These are phyloP conservation scores for Lochmaea capreae DNA, from an alignment of 2,888 invertebrate genomes.

Conservation along the genomic window DNA sequence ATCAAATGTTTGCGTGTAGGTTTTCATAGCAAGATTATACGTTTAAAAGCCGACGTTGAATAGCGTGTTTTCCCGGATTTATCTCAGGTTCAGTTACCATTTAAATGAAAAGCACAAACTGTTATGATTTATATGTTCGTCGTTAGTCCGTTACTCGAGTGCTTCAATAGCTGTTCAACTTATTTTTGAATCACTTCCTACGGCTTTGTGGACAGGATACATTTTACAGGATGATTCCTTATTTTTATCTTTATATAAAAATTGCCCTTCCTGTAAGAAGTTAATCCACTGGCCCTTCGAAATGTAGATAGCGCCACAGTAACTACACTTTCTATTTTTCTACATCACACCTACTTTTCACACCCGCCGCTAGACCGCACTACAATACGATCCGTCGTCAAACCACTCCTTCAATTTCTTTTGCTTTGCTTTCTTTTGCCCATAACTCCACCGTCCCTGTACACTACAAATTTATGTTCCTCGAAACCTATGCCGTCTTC, in stretches of 20 bases:
- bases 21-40: conserved; percentile 55
- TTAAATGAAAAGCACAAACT: conserved; percentile 56
- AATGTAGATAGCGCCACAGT: too few species aligned
- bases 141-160: conserved; percentile 48
- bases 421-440: too few species aligned
- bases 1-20: conserved; percentile 53
- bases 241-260: too few species aligned
- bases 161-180: conserved; percentile 32
- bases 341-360: too few species aligned
- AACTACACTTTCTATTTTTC: too few species aligned
- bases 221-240: background rate
- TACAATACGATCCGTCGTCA: too few species aligned
- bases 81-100: conserved; percentile 57
- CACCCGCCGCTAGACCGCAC: too few species aligned
- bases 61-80: conserved; percentile 55
- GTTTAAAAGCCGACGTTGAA: conserved; percentile 54
- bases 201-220: conserved; percentile 26
- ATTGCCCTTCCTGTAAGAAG: background rate
- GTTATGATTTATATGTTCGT: conserved; percentile 58
- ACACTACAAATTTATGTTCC: too few species aligned
- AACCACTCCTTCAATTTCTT: too few species aligned
- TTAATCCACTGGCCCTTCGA: background rate
- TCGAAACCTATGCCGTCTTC: too few species aligned
- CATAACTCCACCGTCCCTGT: too few species aligned
- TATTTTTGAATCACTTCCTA: conserved; percentile 41